A percentile compares a stretch with the other conserved stretches of the same genome.
phyloP scores from a whole-genome alignment of 2,797 vertebrate genomes.

The Pteronotus mesoamericanus region DNA sequence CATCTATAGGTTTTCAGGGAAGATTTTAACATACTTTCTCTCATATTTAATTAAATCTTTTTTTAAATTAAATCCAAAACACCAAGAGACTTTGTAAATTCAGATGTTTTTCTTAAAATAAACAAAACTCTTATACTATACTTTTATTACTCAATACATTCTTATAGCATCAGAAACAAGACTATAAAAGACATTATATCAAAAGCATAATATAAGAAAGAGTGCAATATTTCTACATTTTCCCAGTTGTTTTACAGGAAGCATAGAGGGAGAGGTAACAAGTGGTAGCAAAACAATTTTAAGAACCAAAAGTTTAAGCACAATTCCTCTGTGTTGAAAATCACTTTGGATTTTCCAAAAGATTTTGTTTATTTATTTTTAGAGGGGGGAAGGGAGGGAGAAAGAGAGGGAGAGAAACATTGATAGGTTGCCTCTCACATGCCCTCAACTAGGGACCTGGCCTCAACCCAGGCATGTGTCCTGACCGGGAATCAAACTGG shows the following conservation, averaged over 20 bases:
- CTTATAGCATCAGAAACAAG: not conserved
- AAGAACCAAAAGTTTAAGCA: conserved; percentile 26
- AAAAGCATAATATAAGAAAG: conserved; percentile 49
- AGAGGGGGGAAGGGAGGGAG: too few relatives aligned
- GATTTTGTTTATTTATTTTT: too few relatives aligned
- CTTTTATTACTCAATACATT: conserved; percentile 16
- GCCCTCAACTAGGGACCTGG: too few relatives aligned
- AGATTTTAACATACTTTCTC: conserved; percentile 33
- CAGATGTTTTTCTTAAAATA: conserved; percentile 14
- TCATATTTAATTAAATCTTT: not conserved
- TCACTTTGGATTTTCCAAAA: not conserved
- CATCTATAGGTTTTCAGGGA: conserved; percentile 1
- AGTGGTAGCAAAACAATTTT: conserved; percentile 32
- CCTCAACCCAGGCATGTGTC: too few relatives aligned
- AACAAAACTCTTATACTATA: conserved; percentile 1
- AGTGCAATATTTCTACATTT: not conserved
- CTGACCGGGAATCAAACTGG: too few relatives aligned
- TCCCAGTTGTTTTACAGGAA: conserved; percentile 19
- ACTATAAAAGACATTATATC: conserved; percentile 17
- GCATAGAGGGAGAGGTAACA: conserved; percentile 16
- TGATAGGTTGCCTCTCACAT: too few relatives aligned
- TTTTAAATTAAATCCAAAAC: not conserved
- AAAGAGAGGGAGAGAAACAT: too few relatives aligned
- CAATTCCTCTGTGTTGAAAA: conserved; percentile 20
- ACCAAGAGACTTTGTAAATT: conserved; percentile 35